Percentiles rank a stretch among this genome's conserved stretches.
These are phyloP conservation scores for Pseudomyrmex dendroicus DNA, from an alignment of 1,140 invertebrate species.

Conservation along the genomic window DNA sequence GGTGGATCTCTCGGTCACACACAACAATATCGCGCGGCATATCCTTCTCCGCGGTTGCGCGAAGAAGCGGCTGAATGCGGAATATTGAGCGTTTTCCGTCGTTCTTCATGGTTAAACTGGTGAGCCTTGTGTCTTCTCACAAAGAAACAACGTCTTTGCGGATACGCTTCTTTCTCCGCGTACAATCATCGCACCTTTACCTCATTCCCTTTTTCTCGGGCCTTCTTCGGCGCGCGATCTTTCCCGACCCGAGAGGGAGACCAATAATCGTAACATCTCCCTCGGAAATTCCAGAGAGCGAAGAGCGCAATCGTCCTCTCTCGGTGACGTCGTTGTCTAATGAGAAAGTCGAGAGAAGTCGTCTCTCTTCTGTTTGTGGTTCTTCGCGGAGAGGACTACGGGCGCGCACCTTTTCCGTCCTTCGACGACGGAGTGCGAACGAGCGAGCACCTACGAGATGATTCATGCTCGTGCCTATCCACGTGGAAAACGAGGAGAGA, in stretches of 20 bases:
- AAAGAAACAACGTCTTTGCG: constrained; percentile 34
- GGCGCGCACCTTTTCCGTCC: constrained; percentile 61
- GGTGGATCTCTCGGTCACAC: neutral
- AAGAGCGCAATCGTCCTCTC: constrained; percentile 7
- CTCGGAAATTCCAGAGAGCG: constrained; percentile 64
- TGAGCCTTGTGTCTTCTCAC: neutral
- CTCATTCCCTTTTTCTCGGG: constrained; percentile 17
- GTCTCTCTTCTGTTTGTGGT: constrained; percentile 42
- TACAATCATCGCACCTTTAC: constrained; percentile 36
- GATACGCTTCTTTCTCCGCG: constrained; percentile 20
- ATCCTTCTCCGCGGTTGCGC: neutral
- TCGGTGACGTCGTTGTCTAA: constrained; percentile 55
- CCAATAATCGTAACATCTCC: constrained; percentile 73
- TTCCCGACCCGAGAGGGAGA: neutral
- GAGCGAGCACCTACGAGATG: constrained; percentile 68
- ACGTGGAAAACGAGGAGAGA: constrained; percentile 69
- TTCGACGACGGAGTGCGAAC: constrained; percentile 63
- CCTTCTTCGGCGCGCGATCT: constrained; percentile 19
- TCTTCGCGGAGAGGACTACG: constrained; percentile 25
- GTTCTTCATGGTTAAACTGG: constrained; percentile 31
- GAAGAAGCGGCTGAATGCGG: neutral
- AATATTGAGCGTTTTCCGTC: constrained; percentile 15
- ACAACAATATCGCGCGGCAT: neutral
- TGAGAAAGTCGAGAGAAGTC: constrained; percentile 61
- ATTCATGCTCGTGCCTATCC: constrained; percentile 68